A percentile compares a stretch with the other conserved stretches of the same genome.
Conservation (phyloP, 1,140 invertebrate genomes). For the Drosophila setifemur region DNA sequence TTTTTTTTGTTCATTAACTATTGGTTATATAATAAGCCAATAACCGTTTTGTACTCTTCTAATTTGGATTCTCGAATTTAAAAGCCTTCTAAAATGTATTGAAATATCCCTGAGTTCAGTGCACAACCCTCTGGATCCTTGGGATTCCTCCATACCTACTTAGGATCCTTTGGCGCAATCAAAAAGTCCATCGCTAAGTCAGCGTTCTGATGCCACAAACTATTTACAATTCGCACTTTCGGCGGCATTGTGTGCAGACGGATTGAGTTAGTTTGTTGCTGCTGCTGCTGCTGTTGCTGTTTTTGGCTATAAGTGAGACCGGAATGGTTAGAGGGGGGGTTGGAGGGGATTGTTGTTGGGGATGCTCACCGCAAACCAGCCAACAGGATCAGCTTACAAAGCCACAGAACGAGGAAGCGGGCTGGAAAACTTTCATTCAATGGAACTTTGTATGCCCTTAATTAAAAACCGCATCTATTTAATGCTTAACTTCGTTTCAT, state of each 20-base stretch:
- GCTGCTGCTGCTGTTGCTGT: background rate
- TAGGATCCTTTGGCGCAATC: slow-evolving; percentile 3
- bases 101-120: too few relatives aligned
- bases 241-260: slow-evolving; percentile 49
- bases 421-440: slow-evolving; percentile 6
- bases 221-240: slow-evolving; percentile 73
- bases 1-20: too few relatives aligned
- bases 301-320: background rate
- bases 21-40: too few relatives aligned
- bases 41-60: too few relatives aligned
- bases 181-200: slow-evolving; percentile 33
- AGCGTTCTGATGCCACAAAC: slow-evolving; percentile 45
- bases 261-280: slow-evolving; percentile 57
- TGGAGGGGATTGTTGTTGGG: slow-evolving; percentile 12
- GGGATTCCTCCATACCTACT: slow-evolving; percentile 4
- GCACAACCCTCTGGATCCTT: too few relatives aligned
- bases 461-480: slow-evolving; percentile 46
- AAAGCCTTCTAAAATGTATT: too few relatives aligned
- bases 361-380: slow-evolving; percentile 32
- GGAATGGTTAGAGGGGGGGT: background rate
- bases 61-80: too few relatives aligned
- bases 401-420: slow-evolving; percentile 9
- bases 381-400: slow-evolving; percentile 44
- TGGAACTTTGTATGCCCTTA: slow-evolving; percentile 36
- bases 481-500: slow-evolving; percentile 21